Base-by-base conservation (phyloP, 1,140 invertebrate genomes). In the Temnothorax nylanderi region DNA sequence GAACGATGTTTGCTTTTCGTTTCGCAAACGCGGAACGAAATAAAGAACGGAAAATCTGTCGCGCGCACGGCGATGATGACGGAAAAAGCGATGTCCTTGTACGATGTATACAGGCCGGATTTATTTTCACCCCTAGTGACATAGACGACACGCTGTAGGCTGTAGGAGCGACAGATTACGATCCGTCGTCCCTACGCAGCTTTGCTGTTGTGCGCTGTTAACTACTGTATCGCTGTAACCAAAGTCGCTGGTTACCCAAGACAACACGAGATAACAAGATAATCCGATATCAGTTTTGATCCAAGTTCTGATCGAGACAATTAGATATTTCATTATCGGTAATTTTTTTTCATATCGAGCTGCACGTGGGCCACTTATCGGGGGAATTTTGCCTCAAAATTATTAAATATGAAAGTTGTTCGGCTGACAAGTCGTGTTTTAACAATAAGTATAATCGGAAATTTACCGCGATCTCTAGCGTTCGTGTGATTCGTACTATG, bases 101-200 rank as follows among this genome's bases (percentile, higher is more conserved):
- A 13, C 10, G 44, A 67, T 77, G 41, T 64, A 21, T 84, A 87
- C 75, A 54, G n/a, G 11, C 2, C 8, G 41, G 49, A 77, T 88
- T 85, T 87, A 77, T 88, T 72, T 65, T 32, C 64, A 47, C 18
- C 32, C 47, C n/a, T 72, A 5, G 8, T 41, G 47, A 85, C 32
- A 58, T 47, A 13, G 21, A 76, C 69, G 44, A 75, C 41, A 58
- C 6, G n/a, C 0, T 58, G 54, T 69, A 62, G 26, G 26, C 26
- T 26, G 26, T 26, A 26, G 26, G 26, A 26, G 26, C 26, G 26
- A 26, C 26, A 26, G 26, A 26, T 26, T 26, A 26, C 26, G 84
- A 41, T 85, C 54, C 41, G 44, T 32, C 21, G 26, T 21, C 62
- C n/a, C 10, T 71, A n/a, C 21, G 41, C 41, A 69, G 13, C 18